Conservation (phyloP, 2,113 vertebrate species). For the Piprites chloris region DNA sequence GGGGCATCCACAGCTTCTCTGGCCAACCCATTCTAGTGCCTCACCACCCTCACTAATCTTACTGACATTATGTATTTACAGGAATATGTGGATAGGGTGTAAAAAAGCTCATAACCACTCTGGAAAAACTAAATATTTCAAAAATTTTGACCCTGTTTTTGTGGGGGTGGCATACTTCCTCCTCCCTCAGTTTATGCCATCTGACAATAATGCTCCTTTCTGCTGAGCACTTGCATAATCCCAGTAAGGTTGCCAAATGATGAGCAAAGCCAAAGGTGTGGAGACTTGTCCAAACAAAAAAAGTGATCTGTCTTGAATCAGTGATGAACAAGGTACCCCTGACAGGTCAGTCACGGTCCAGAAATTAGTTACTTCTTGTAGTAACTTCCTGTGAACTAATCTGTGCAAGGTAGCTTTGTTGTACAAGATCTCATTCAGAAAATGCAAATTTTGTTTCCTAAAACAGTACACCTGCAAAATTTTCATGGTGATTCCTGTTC, state of each 20-base stretch:
- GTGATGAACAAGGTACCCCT: background rate
- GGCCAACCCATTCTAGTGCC: background rate
- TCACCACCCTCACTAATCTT: background rate
- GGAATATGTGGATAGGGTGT: background rate
- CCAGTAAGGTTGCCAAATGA: background rate
- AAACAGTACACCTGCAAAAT: background rate
- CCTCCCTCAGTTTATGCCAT: background rate
- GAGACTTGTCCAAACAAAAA: background rate
- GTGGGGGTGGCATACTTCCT: background rate
- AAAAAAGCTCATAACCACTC: background rate
- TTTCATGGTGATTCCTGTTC: background rate
- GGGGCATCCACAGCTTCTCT: background rate
- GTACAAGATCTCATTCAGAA: background rate
- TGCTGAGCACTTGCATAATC: background rate
- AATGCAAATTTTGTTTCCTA: background rate
- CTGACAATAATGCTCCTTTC: background rate
- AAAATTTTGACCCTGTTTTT: background rate
- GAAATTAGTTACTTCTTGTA: background rate
- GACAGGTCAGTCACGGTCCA: background rate
- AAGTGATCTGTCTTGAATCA: background rate
- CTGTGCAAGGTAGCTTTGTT: background rate
- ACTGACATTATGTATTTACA: background rate
- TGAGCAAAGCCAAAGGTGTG: background rate
- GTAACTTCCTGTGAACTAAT: background rate
- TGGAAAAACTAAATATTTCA: background rate